Evolutionary conservation across 2,113 vertebrate species (phyloP).

Genomic region (Cardinalis cardinalis): DNA sequence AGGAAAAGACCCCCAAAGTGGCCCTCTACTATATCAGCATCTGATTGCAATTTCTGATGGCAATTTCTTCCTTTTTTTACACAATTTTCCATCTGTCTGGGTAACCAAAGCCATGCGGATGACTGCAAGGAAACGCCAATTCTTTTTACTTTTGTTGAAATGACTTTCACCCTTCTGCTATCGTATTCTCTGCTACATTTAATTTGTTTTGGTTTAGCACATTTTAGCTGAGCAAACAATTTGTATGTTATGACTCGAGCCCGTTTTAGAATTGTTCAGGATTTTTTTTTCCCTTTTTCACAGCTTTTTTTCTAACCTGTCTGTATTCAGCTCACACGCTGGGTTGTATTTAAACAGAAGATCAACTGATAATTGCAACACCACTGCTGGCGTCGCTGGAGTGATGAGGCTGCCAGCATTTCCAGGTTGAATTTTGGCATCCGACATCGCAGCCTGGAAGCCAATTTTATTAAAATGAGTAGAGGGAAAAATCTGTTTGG

Average conservation of each 20-base stretch:
- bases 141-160: conserved; percentile 41
- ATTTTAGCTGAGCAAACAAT: conserved; percentile 54
- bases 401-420: conserved; percentile 54
- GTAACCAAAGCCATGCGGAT: conserved; percentile 16
- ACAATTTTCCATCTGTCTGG: neutral
- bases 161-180: conserved; percentile 44
- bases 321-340: conserved; percentile 58
- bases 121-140: neutral
- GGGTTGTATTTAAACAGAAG: conserved; percentile 66
- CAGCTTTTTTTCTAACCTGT: conserved; percentile 43
- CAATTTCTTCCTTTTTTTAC: neutral
- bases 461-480: conserved; percentile 54
- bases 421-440: conserved; percentile 61
- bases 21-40: neutral
- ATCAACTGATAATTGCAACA: conserved; percentile 68
- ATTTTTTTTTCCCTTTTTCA: neutral
- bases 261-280: conserved; percentile 7
- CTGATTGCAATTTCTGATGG: conserved; percentile 1
- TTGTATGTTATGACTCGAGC: conserved; percentile 47
- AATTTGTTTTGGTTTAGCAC: conserved; percentile 62
- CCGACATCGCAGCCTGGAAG: neutral
- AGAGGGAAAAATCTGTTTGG: conserved; percentile 46
- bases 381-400: conserved; percentile 29
- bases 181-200: conserved; percentile 28
- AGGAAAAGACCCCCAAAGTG: neutral